A percentile compares a stretch with the other conserved stretches of the same genome.
phyloP scores from a whole-genome alignment of 2,113 vertebrate species.

The Atractosteus spatula region DNA sequence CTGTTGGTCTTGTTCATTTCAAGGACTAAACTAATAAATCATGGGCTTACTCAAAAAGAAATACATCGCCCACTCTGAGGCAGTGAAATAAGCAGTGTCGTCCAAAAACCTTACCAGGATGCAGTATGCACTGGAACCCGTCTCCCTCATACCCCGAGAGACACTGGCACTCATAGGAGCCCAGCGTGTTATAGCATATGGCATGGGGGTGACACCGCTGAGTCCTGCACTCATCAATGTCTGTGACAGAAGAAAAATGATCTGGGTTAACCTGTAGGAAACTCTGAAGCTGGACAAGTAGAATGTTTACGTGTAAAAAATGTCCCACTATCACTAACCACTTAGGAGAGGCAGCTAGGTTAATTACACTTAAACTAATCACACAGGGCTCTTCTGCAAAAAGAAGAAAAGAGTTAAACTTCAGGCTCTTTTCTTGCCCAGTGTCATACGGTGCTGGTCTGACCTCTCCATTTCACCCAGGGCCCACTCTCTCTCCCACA shows the following conservation, averaged over 20 bases:
- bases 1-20: no score
- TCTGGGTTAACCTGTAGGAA: no score
- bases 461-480: conserved; percentile 7
- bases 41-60: no score
- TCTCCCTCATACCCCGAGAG: conserved; percentile 69
- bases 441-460: conserved; percentile 17
- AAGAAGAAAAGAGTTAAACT: not conserved
- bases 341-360: not conserved
- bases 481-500: conserved; percentile 25
- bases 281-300: no score
- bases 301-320: not conserved
- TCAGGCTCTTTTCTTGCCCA: not conserved
- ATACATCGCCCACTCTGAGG: no score
- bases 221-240: conserved; percentile 75
- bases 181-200: conserved; percentile 69
- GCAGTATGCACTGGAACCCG: conserved; percentile 73
- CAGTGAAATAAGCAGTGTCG: no score
- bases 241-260: conserved; percentile 30
- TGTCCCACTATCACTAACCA: not conserved
- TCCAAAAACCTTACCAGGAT: conserved; percentile 55
- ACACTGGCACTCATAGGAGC: conserved; percentile 84
- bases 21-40: no score
- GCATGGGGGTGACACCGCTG: conserved; percentile 73
- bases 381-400: no score
- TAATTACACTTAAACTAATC: no score